These are phyloP conservation scores for Lepilemur septentrionalis DNA, from an alignment of 2,797 vertebrate species.

Conservation along the genomic window DNA sequence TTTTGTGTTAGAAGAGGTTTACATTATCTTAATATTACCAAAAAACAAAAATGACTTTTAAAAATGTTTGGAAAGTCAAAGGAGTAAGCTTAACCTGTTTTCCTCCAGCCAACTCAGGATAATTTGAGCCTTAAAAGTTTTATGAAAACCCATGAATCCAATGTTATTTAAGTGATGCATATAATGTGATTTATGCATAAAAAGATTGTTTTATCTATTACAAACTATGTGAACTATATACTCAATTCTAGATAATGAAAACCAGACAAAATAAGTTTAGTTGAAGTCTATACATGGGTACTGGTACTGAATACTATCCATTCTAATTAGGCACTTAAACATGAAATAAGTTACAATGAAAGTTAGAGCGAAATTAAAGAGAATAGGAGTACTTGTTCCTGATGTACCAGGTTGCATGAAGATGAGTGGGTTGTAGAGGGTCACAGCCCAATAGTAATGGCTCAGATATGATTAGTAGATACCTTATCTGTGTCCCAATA, in stretches of 20 bases:
- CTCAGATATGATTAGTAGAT: not conserved
- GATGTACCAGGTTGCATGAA: not conserved
- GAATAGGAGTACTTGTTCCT: not conserved
- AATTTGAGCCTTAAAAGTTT: not conserved
- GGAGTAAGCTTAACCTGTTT: not conserved
- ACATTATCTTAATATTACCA: not conserved
- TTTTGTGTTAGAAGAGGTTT: not conserved
- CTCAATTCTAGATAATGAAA: not conserved
- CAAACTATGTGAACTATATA: not conserved
- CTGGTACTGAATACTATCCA: not conserved
- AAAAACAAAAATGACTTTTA: not conserved
- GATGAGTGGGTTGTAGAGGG: not conserved
- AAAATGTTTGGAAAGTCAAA: not conserved
- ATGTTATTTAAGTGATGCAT: not conserved
- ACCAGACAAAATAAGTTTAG: not conserved
- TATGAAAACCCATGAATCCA: not conserved
- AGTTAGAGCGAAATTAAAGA: not conserved
- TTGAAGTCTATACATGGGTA: not conserved
- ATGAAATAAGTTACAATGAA: not conserved
- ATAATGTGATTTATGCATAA: not conserved
- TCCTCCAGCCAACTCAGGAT: not conserved
- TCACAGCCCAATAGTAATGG: not conserved
- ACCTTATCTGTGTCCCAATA: not conserved
- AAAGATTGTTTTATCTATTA: not conserved
- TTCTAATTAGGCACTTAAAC: not conserved